Evolutionary conservation across 2,797 vertebrate species (phyloP).

Genomic region (Esox masquinongy): DNA sequence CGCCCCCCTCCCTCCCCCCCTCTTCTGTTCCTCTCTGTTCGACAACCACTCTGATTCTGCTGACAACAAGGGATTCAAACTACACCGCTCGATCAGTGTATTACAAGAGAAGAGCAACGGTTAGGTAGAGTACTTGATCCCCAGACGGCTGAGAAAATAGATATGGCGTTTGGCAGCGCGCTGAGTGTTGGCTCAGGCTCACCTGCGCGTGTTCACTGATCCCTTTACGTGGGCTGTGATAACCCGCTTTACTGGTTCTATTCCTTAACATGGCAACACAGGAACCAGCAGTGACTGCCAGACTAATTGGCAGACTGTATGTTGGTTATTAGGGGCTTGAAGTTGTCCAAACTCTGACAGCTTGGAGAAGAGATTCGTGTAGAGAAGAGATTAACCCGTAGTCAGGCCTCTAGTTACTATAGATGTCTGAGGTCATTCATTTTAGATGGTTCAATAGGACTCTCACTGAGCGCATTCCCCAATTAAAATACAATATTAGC

Average conservation of each 20-base stretch:
- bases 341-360: constrained; percentile 33
- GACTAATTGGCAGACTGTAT: constrained; percentile 11
- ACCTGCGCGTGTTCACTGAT: constrained; percentile 30
- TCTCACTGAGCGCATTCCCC: constrained; percentile 14
- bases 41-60: constrained; percentile 41
- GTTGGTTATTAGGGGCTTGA: constrained; percentile 21
- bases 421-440: constrained; percentile 1
- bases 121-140: constrained; percentile 28
- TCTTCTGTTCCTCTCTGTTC: constrained; percentile 27
- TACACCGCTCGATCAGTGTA: constrained; percentile 44
- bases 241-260: constrained; percentile 22
- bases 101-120: constrained; percentile 40
- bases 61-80: constrained; percentile 53
- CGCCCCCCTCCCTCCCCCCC: constrained; percentile 19
- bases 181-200: constrained; percentile 10
- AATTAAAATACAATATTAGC: constrained; percentile 22
- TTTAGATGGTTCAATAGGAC: constrained; percentile 10
- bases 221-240: constrained; percentile 22
- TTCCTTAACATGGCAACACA: not conserved
- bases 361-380: constrained; percentile 10
- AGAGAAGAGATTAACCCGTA: constrained; percentile 1
- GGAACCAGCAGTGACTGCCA: constrained; percentile 5
- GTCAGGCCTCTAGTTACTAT: not conserved
- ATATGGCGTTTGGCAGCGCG: not conserved
- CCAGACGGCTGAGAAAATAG: constrained; percentile 29